Evolutionary conservation across 2,888 invertebrate species (phyloP).

Genomic region (Stegophylla sp.): DNA sequence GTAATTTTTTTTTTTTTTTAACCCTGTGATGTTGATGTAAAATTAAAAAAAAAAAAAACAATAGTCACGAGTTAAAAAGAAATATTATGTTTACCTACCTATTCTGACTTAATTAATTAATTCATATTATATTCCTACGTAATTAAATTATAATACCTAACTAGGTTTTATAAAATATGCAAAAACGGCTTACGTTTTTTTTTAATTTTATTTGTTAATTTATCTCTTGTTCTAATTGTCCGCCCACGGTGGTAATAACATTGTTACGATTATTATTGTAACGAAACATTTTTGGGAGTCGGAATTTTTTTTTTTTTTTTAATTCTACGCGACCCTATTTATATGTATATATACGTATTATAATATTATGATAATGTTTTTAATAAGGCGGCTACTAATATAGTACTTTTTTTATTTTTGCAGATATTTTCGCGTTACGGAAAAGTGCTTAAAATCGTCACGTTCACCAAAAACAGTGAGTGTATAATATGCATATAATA

Average conservation of each 20-base stretch:
- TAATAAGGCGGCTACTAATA: background rate
- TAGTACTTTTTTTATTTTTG: slow-evolving; percentile 64
- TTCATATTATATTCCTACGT: too few species aligned
- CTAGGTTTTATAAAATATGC: background rate
- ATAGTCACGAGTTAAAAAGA: background rate
- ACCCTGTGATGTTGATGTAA: too few species aligned
- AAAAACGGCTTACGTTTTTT: background rate
- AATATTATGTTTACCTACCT: too few species aligned
- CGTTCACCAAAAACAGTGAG: slow-evolving; percentile 99
- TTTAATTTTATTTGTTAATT: too few species aligned
- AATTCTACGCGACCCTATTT: background rate
- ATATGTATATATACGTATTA: too few species aligned
- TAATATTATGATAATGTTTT: background rate
- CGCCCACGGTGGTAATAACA: background rate
- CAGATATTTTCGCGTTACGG: slow-evolving; percentile 99
- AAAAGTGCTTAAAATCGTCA: slow-evolving; percentile 98
- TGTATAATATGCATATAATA: slow-evolving; percentile 63
- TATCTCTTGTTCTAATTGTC: too few species aligned
- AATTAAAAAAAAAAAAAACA: too few species aligned
- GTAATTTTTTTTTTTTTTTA: background rate
- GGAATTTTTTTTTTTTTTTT: background rate
- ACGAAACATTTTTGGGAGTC: background rate
- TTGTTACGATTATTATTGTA: background rate
- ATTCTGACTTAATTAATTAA: too few species aligned
- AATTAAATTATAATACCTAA: too few species aligned